phyloP scores from a whole-genome alignment of 2,888 invertebrate species.

The Dasypolia templi region DNA sequence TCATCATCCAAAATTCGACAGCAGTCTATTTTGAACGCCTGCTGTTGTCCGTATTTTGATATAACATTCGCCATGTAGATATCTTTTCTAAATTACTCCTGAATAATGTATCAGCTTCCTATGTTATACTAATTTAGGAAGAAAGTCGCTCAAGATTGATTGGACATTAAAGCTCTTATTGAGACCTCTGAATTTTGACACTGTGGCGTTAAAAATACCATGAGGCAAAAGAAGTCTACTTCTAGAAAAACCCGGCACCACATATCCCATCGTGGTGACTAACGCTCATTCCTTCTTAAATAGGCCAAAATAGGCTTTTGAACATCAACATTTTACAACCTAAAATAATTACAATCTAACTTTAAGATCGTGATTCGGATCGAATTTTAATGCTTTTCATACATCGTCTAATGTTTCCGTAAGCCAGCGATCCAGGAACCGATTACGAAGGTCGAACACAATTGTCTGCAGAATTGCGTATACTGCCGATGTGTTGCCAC shows the following conservation, averaged over 20 bases:
- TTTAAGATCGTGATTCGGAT: conserved; percentile 39
- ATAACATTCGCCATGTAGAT: background rate
- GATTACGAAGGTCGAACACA: conserved; percentile 60
- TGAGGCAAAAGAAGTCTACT: background rate
- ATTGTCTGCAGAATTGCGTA: conserved; percentile 61
- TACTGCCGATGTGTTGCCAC: conserved; percentile 48
- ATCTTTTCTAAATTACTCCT: background rate
- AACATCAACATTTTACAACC: background rate
- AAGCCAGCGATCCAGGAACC: conserved; percentile 62
- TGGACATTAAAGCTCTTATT: too few species aligned
- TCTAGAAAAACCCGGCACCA: background rate
- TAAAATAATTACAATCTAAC: conserved; percentile 4
- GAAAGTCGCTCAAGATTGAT: background rate
- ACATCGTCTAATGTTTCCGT: conserved; percentile 62
- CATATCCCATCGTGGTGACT: too few species aligned
- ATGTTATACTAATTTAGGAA: background rate
- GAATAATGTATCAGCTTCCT: background rate
- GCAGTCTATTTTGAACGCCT: background rate
- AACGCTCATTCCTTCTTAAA: too few species aligned
- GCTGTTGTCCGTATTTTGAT: background rate
- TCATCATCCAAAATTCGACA: background rate
- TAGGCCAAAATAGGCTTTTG: background rate
- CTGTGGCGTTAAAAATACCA: background rate
- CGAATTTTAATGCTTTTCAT: conserved; percentile 54
- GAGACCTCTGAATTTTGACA: too few species aligned